phyloP scores from a whole-genome alignment of 2,888 invertebrate species.

The Pyrocoelia pectoralis region DNA sequence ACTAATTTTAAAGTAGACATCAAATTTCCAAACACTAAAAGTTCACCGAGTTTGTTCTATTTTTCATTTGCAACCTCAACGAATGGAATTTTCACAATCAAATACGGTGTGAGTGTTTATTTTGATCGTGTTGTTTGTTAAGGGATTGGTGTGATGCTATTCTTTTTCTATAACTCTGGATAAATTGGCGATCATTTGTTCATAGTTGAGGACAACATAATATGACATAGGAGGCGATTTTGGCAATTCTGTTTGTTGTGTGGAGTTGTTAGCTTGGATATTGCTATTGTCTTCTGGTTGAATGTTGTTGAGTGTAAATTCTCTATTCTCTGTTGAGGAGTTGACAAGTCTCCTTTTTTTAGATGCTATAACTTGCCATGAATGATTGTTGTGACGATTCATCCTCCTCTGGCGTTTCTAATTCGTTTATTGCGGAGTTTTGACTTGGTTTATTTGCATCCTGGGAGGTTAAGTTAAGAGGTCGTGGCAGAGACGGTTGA shows the following conservation, averaged over 20 bases:
- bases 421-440: neutral
- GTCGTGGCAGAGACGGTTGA: too few relatives aligned
- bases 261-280: slow-evolving; percentile 15
- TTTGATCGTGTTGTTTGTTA: too few relatives aligned
- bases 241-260: slow-evolving; percentile 13
- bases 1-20: too few relatives aligned
- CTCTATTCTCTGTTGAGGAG: neutral
- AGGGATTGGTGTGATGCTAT: too few relatives aligned
- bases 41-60: too few relatives aligned
- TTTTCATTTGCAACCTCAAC: too few relatives aligned
- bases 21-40: too few relatives aligned
- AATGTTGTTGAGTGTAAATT: slow-evolving; percentile 7
- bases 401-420: slow-evolving; percentile 2
- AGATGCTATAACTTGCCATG: slow-evolving; percentile 1
- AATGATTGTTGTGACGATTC: slow-evolving; percentile 5
- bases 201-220: slow-evolving; percentile 11
- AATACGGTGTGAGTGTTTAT: too few relatives aligned
- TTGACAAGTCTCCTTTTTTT: slow-evolving; percentile 8
- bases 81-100: too few relatives aligned
- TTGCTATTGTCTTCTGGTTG: slow-evolving; percentile 12
- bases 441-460: too few relatives aligned
- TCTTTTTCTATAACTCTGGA: too few relatives aligned
- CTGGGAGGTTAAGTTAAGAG: too few relatives aligned
- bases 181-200: slow-evolving; percentile 4
- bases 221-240: slow-evolving; percentile 10